These are phyloP conservation scores for Tipula vernalis DNA, from an alignment of 2,888 invertebrate genomes.

Conservation along the genomic window DNA sequence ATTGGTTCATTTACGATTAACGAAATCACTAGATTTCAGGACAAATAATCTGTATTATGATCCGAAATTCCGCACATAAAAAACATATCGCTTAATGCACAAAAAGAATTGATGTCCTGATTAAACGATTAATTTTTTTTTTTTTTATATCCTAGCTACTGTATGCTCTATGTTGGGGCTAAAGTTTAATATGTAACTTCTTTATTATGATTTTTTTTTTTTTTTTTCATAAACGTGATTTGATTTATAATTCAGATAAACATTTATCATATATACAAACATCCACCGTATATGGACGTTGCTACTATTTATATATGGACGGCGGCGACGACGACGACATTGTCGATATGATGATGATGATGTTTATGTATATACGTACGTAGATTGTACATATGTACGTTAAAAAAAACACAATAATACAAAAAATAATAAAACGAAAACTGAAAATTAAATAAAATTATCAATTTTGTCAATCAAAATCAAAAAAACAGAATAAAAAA, in stretches of 20 bases:
- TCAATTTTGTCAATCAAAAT: not conserved
- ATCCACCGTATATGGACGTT: not conserved
- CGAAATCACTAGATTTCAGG: not conserved
- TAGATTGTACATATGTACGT: not conserved
- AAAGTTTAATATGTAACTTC: slow-evolving; percentile 5
- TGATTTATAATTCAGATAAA: slow-evolving; percentile 6
- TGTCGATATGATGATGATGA: not conserved
- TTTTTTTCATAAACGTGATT: not conserved
- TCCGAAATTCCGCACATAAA: not conserved
- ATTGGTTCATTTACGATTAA: not conserved
- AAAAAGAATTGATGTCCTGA: slow-evolving; percentile 10
- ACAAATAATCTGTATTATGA: not conserved
- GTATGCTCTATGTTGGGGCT: not conserved
- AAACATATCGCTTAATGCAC: slow-evolving; percentile 9
- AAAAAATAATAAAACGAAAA: not conserved
- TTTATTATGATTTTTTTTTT: slow-evolving; percentile 4
- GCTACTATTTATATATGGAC: not conserved
- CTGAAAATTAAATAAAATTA: not conserved
- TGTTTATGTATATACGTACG: not conserved
- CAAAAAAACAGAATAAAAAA: not conserved
- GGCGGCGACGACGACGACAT: not conserved
- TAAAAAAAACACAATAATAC: not conserved
- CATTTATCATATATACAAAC: not conserved
- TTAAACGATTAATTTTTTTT: not conserved
- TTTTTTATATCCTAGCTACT: not conserved